phyloP scores from a whole-genome alignment of 2,888 invertebrate species.

The Cheilosia variabilis region DNA sequence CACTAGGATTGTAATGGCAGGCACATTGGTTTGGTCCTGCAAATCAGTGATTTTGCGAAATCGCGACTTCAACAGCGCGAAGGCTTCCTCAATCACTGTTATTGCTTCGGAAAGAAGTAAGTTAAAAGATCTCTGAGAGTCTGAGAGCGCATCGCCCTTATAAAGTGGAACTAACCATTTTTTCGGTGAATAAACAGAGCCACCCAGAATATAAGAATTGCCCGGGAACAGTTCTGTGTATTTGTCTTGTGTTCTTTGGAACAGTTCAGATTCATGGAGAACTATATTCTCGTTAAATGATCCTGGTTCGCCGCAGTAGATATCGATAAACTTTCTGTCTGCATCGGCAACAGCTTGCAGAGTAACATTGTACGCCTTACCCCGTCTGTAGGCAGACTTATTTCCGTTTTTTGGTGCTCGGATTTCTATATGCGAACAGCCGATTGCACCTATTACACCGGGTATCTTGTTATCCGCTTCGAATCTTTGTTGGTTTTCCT shows the following conservation, averaged over 20 bases:
- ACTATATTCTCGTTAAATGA: slow-evolving; percentile 77
- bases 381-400: slow-evolving; percentile 70
- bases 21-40: slow-evolving; percentile 72
- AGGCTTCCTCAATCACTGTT: slow-evolving; percentile 78
- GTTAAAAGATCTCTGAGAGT: slow-evolving; percentile 77
- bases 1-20: slow-evolving; percentile 63
- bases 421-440: slow-evolving; percentile 74
- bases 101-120: slow-evolving; percentile 76
- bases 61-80: slow-evolving; percentile 78
- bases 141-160: slow-evolving; percentile 76
- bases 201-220: slow-evolving; percentile 52
- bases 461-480: slow-evolving; percentile 45
- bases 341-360: slow-evolving; percentile 77
- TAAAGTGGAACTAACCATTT: slow-evolving; percentile 77
- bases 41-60: slow-evolving; percentile 77
- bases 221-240: slow-evolving; percentile 38
- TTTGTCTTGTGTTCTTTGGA: slow-evolving; percentile 1
- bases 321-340: slow-evolving; percentile 76
- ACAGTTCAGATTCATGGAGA: slow-evolving; percentile 67
- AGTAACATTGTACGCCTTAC: slow-evolving; percentile 73
- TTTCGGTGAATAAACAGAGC: slow-evolving; percentile 75
- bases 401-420: slow-evolving; percentile 65
- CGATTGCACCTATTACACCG: slow-evolving; percentile 74
- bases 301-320: slow-evolving; percentile 77
- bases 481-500: slow-evolving; percentile 30